Base-by-base conservation (phyloP, 2,888 invertebrate species). In the Caenorhabditis sp. region DNA sequence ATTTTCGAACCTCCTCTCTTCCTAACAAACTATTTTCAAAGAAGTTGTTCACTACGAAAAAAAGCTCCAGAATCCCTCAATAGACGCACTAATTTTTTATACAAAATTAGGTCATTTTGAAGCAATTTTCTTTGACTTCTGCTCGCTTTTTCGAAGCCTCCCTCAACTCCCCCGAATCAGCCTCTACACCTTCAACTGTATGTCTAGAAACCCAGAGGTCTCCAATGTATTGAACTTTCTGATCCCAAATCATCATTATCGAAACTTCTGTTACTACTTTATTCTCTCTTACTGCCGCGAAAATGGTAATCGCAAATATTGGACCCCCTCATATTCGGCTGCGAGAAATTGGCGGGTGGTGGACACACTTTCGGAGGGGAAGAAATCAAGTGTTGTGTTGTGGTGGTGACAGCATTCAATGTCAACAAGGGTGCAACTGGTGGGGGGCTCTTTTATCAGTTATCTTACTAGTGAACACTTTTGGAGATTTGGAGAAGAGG, bases 301-400 rank as follows among this genome's bases (percentile, higher is more conserved):
- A n/a, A 75, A 75, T 58, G 74, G 63, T 54, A 61, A 63, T 75
- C n/a, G 63, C 69, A 70, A 70, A 77, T 77, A 70, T 77, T 77
- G 59, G 64, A 19, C 19, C 19, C n/a, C n/a, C 49, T 12, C 3
- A 4, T 14, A 7, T n/a, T n/a, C 44, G 56, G 5, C 31, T 8
- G 69, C 77, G 77, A 69, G 49, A 59, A 63, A 61, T 28, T 77
- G 77, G 63, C 61, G 61, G 47, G 16, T n/a, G 38, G 58, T 35
- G 49, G 44, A 58, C 66, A 56, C 74, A 56, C 64, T 74, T 58
- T 76, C 75, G 22, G n/a, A 24, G 38, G 41, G 61, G 22, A 51
- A 31, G 12, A 51, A 51, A 69, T 77, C 77, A 77, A 77, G 77
- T 77, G 77, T 77, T 77, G 77, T n/a, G n/a, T 77, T 77, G 77